A percentile compares a stretch with the other conserved stretches of the same genome.
Evolutionary conservation across 2,797 vertebrate genomes (phyloP).

Genomic region (Octomys mimax): DNA sequence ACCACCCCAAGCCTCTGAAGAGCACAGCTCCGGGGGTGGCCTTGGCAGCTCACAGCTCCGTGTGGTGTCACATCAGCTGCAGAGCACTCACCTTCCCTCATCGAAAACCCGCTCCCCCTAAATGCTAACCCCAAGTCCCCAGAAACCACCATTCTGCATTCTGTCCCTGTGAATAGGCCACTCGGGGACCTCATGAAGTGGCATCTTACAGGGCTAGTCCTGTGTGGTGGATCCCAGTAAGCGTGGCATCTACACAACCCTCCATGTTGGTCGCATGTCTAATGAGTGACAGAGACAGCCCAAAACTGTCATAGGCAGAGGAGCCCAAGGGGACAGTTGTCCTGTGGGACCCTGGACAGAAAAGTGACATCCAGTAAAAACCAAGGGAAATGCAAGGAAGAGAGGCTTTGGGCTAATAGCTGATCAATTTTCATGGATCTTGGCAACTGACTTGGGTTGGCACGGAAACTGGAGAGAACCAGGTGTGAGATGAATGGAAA

Average conservation of each 20-base stretch:
- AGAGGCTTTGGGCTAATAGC: not conserved
- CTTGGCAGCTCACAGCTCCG: not conserved
- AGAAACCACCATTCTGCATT: not conserved
- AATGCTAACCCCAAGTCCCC: no score
- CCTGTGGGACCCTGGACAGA: not conserved
- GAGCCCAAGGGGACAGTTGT: not conserved
- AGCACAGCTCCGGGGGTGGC: accelerated
- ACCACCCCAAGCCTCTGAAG: not conserved
- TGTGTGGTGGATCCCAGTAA: no score
- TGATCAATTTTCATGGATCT: not conserved
- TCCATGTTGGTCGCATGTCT: not conserved
- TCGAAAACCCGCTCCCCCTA: not conserved
- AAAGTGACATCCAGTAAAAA: not conserved
- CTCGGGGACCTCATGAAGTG: not conserved
- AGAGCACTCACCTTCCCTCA: not conserved
- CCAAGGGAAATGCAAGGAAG: not conserved
- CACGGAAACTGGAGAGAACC: not conserved
- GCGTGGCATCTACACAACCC: not conserved
- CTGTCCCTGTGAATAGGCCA: not conserved
- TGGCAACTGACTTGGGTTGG: accelerated
- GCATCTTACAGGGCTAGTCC: not conserved
- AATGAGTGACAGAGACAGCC: not conserved
- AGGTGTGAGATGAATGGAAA: not conserved
- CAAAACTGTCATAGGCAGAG: not conserved
- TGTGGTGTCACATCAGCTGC: accelerated